Percentiles rank a stretch among this genome's conserved stretches.
Conservation (phyloP, 2,113 vertebrate species). For the Tonatia bakeri region DNA sequence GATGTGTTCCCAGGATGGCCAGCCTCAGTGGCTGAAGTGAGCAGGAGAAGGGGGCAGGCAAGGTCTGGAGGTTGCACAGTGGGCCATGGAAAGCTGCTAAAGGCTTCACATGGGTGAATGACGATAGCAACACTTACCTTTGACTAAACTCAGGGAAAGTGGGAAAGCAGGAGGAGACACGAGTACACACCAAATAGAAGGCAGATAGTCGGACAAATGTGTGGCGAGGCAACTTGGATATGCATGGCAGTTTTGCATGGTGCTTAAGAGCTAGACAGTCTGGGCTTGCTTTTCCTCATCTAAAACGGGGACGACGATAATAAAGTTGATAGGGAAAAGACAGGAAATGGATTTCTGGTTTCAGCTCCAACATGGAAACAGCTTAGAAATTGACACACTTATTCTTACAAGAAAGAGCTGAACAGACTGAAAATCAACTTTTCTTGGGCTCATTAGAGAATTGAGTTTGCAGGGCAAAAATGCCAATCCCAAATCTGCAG, state of each 20-base stretch:
- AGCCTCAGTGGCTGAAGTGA: neutral
- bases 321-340: neutral
- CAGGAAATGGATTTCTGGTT: neutral
- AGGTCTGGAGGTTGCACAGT: neutral
- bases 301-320: neutral
- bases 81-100: neutral
- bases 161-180: neutral
- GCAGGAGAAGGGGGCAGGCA: neutral
- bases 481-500: neutral
- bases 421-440: neutral
- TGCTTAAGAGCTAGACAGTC: neutral
- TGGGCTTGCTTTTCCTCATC: neutral
- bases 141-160: neutral
- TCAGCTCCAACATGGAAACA: neutral
- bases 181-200: neutral
- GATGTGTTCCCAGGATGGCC: neutral
- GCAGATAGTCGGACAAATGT: neutral
- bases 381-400: neutral
- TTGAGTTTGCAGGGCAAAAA: neutral
- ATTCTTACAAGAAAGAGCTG: neutral
- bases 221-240: neutral
- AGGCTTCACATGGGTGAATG: neutral
- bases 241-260: neutral
- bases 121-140: neutral
- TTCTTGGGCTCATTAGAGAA: neutral